These are phyloP conservation scores for Campoletis sonorensis DNA, from an alignment of 1,140 invertebrate genomes.

Conservation along the genomic window DNA sequence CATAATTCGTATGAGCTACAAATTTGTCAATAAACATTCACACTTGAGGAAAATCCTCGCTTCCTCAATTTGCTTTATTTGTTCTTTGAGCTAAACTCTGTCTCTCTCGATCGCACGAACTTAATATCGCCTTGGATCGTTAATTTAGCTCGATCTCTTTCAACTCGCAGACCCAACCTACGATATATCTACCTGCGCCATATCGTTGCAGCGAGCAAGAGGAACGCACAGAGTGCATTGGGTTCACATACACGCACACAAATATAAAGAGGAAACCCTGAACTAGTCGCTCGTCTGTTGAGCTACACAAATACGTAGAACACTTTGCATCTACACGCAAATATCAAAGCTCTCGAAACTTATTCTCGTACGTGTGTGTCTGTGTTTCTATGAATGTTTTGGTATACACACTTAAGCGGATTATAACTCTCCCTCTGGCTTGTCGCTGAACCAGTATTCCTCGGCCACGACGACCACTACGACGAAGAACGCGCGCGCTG, in stretches of 20 bases:
- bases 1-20: no score
- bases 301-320: not conserved
- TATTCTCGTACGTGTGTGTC: not conserved
- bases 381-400: constrained; percentile 21
- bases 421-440: constrained; percentile 60
- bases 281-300: not conserved
- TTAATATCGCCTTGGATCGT: constrained; percentile 14
- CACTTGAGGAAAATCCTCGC: no score
- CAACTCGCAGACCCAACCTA: constrained; percentile 11
- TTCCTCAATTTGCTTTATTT: not conserved
- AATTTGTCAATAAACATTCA: no score
- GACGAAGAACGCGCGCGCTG: constrained; percentile 55
- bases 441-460: constrained; percentile 73
- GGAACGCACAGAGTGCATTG: not conserved
- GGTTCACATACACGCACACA: not conserved
- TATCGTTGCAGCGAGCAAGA: constrained; percentile 8
- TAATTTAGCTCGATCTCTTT: constrained; percentile 29
- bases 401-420: constrained; percentile 56
- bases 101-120: not conserved
- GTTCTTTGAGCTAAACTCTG: not conserved
- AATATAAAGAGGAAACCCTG: not conserved
- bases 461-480: constrained; percentile 46
- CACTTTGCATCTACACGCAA: constrained; percentile 9
- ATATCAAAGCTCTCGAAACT: constrained; percentile 18
- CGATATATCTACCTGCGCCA: constrained; percentile 27